These are phyloP conservation scores for Drosophila maculinotata DNA, from an alignment of 2,888 invertebrate genomes.

Conservation along the genomic window DNA sequence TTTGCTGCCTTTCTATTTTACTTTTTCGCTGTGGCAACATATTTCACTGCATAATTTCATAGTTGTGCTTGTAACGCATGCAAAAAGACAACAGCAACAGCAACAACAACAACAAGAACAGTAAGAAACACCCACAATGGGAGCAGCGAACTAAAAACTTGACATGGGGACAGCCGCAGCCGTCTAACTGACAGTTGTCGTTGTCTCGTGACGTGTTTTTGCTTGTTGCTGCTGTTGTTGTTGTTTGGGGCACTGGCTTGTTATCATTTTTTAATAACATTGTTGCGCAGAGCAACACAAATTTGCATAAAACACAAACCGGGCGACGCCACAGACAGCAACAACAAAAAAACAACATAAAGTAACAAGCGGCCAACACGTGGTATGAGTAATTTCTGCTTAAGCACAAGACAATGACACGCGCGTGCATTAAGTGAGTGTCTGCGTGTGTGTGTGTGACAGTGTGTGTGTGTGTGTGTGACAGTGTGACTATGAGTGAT, in stretches of 20 bases:
- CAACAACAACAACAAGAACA: slow-evolving; percentile 21
- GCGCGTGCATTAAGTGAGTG: slow-evolving; percentile 64
- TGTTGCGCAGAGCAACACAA: slow-evolving; percentile 73
- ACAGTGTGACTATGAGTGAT: slow-evolving; percentile 20
- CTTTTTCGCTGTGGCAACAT: slow-evolving; percentile 67
- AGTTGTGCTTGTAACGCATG: slow-evolving; percentile 71
- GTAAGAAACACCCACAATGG: slow-evolving; percentile 37
- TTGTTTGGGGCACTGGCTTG: slow-evolving; percentile 60
- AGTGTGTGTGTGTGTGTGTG: slow-evolving; percentile 13
- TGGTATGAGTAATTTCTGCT: slow-evolving; percentile 76
- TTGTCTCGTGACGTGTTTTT: slow-evolving; percentile 58
- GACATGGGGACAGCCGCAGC: slow-evolving; percentile 78
- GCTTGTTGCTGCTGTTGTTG: slow-evolving; percentile 33
- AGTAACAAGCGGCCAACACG: slow-evolving; percentile 52
- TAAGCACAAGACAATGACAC: slow-evolving; percentile 78
- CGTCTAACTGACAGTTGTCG: slow-evolving; percentile 76
- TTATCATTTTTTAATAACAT: slow-evolving; percentile 81
- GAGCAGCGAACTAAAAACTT: slow-evolving; percentile 68
- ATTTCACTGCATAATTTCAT: slow-evolving; percentile 79
- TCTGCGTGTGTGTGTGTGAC: slow-evolving; percentile 4
- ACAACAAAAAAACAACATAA: slow-evolving; percentile 3
- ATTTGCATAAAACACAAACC: slow-evolving; percentile 74
- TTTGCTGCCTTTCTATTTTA: slow-evolving; percentile 32
- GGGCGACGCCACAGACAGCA: slow-evolving; percentile 36
- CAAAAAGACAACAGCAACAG: slow-evolving; percentile 63